Base-by-base conservation (phyloP, 2,888 invertebrate genomes). In the Melanophora roralis region DNA sequence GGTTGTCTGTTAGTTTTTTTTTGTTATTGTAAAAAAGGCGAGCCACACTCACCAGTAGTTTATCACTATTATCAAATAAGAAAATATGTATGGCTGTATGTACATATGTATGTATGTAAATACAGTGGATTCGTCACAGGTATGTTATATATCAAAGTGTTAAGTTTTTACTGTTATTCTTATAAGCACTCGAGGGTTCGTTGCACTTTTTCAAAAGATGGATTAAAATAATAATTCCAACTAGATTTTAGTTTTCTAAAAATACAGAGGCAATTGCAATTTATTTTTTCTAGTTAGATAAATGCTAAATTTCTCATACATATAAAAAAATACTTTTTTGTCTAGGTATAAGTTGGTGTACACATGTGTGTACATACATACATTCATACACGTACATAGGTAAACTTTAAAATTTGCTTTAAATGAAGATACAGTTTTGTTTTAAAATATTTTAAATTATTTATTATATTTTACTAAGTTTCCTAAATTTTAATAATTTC, bases 131-230 rank as follows among this genome's bases (percentile, higher is more conserved):
- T 71, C 69, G 69, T 71, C 76, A 71, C 76, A 64, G 59, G 43
- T 53, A 60, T 59, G 34, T 62, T 40, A 45, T 45, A 45, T 60
- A 11, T 32, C 34, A 16, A 19, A n/a, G 7, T 45, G 12, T 51
- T n/a, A 27, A 53, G 40, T 69, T 60, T 23, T 14, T 8, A 14
- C 23, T 27, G 27, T 47, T 36, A 47, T 12, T 36, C 51, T 23
- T 55, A 19, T 36, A 5, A 14, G 36, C 67, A 51, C 36, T 5
- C 43, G 68, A 75, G 67, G 72, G 82, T 79, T 82, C 82, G 79
- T 81, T 82, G 82, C 82, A 82, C 82, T 82, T 57, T 47, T 47
- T 23, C n/a, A 38, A 60, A 11, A 38, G 49, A 36, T 65, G 19
- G 47, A 27, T 27, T n/a, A n/a, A n/a, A 51, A 32, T 60, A 49